A percentile compares a stretch with the other conserved stretches of the same genome.
Evolutionary conservation across 1,140 invertebrate species (phyloP).

Genomic region (Aporrectodea caliginosa): DNA sequence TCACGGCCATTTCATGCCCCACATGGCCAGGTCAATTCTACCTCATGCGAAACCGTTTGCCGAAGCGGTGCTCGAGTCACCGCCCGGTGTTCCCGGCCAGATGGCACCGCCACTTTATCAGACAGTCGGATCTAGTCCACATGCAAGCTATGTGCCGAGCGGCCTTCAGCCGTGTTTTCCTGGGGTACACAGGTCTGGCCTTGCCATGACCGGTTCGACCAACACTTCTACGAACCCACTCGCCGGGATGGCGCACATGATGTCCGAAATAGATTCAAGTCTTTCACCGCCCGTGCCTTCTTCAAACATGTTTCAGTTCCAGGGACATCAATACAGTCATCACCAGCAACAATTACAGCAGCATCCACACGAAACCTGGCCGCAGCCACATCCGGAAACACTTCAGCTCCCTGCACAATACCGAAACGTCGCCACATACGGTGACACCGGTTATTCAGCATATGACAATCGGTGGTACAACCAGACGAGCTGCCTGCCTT

Average conservation of each 20-base stretch:
- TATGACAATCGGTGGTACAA: too few relatives aligned
- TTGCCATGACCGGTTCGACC: not conserved
- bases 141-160: not conserved
- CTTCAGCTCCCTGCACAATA: too few relatives aligned
- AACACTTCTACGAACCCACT: not conserved
- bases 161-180: not conserved
- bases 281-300: not conserved
- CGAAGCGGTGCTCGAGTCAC: too few relatives aligned
- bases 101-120: too few relatives aligned
- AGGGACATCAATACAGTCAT: not conserved
- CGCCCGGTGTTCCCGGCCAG: too few relatives aligned
- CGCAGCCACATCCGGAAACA: not conserved
- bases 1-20: not conserved
- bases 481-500: conserved; percentile 1
- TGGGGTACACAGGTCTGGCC: not conserved
- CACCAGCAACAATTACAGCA: not conserved
- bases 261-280: too few relatives aligned
- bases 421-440: too few relatives aligned
- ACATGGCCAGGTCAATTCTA: not conserved
- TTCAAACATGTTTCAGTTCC: not conserved
- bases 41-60: not conserved
- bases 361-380: not conserved
- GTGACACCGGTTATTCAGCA: too few relatives aligned
- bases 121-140: not conserved
- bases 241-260: not conserved